Evolutionary conservation across 2,113 vertebrate species (phyloP).

Genomic region (Oceanodroma tethys): DNA sequence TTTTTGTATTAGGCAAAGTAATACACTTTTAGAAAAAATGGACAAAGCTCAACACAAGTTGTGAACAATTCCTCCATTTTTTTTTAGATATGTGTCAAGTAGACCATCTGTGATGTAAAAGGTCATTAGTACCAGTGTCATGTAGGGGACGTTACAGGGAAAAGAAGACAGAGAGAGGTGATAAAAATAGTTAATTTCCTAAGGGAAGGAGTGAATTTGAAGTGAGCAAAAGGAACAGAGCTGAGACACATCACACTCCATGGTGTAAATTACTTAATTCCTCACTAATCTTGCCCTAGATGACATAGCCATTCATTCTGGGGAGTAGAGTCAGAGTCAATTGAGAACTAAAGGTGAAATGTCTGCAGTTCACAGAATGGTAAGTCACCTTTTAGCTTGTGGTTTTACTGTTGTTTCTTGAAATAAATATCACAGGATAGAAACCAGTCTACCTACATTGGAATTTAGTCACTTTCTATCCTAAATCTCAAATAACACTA

Average conservation of each 20-base stretch:
- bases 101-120: not conserved
- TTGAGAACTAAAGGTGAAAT: not conserved
- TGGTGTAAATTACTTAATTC: not conserved
- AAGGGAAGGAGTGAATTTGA: not conserved
- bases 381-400: not conserved
- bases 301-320: not conserved
- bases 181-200: not conserved
- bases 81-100: not conserved
- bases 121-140: not conserved
- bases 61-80: not conserved
- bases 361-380: not conserved
- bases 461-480: not conserved
- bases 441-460: not conserved
- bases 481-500: not conserved
- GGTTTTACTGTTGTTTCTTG: not conserved
- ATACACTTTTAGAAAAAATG: not conserved
- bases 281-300: not conserved
- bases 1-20: not conserved
- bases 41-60: not conserved
- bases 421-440: not conserved
- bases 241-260: fast-evolving
- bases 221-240: not conserved
- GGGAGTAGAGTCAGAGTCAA: not conserved
- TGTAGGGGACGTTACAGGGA: not conserved
- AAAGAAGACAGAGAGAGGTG: not conserved